phyloP scores from a whole-genome alignment of 2,797 vertebrate genomes.

The Heteromormyrus szaboi region DNA sequence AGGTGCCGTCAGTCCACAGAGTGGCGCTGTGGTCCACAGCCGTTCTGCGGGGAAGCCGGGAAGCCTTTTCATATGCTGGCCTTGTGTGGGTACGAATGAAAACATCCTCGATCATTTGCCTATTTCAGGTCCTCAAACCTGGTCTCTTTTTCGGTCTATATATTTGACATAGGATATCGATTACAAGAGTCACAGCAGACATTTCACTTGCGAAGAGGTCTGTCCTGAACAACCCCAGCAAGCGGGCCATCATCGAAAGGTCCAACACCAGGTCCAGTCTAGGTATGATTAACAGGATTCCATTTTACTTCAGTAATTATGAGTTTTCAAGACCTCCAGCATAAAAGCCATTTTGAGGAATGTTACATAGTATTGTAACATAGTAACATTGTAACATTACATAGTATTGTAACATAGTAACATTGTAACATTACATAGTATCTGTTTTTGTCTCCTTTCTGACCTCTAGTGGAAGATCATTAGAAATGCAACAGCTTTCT shows the following conservation, averaged over 20 bases:
- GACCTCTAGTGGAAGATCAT: neutral
- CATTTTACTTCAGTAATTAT: neutral
- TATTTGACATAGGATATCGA: slow-evolving; percentile 81
- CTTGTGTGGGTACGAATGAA: neutral
- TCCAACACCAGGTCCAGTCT: slow-evolving; percentile 95
- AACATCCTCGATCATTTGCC: neutral
- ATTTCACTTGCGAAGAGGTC: slow-evolving; percentile 98
- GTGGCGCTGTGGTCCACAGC: neutral
- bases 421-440: neutral
- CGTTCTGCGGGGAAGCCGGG: neutral
- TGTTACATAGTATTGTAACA: neutral
- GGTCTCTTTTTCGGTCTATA: slow-evolving; percentile 33
- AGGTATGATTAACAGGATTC: slow-evolving; percentile 66
- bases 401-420: too few relatives aligned
- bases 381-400: too few relatives aligned
- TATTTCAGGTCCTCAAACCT: neutral
- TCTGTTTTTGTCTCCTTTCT: slow-evolving; percentile 11
- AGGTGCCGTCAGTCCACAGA: slow-evolving; percentile 44
- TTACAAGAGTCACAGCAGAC: slow-evolving; percentile 96
- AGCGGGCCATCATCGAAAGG: slow-evolving; percentile 94
- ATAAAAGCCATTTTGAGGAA: neutral
- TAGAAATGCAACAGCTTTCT: slow-evolving; percentile 2
- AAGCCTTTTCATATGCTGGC: neutral
- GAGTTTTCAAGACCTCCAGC: neutral
- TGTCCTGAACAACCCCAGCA: slow-evolving; percentile 97